Evolutionary conservation across 2,888 invertebrate genomes (phyloP).

Genomic region (Philereme transversata): DNA sequence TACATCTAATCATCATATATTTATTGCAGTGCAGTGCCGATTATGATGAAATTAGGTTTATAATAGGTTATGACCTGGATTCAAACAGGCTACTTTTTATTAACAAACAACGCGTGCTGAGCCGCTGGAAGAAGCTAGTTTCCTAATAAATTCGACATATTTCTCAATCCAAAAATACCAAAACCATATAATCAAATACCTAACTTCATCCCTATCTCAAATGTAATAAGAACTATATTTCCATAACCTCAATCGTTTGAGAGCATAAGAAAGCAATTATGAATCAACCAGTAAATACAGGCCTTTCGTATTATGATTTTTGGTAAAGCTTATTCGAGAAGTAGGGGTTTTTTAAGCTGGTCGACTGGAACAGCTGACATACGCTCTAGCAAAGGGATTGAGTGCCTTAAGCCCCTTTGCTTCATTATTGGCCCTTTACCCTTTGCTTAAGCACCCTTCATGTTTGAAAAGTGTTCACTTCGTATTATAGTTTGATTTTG

Average conservation of each 20-base stretch:
- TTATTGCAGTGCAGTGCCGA: too few relatives aligned
- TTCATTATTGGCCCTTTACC: slow-evolving; percentile 74
- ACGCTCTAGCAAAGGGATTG: slow-evolving; percentile 75
- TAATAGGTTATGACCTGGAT: too few relatives aligned
- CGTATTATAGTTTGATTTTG: slow-evolving; percentile 34
- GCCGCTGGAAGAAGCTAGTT: neutral
- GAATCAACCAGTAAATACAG: slow-evolving; percentile 31
- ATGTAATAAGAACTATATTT: slow-evolving; percentile 25
- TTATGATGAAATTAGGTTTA: too few relatives aligned
- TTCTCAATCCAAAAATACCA: neutral
- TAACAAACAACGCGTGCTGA: too few relatives aligned
- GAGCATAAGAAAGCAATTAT: slow-evolving; percentile 40
- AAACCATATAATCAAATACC: neutral
- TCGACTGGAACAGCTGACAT: slow-evolving; percentile 63
- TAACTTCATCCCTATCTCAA: slow-evolving; percentile 14
- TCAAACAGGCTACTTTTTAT: too few relatives aligned
- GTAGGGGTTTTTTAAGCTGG: slow-evolving; percentile 55
- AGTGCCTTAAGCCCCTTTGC: slow-evolving; percentile 76
- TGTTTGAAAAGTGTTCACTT: slow-evolving; percentile 69
- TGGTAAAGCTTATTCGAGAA: slow-evolving; percentile 8
- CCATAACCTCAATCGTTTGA: slow-evolving; percentile 21
- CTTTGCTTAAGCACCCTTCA: slow-evolving; percentile 60
- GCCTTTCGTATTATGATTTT: slow-evolving; percentile 26
- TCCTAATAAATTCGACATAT: neutral
- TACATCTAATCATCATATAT: too few relatives aligned